Conservation (phyloP, 2,113 vertebrate genomes). For the Synchiropus splendidus region DNA sequence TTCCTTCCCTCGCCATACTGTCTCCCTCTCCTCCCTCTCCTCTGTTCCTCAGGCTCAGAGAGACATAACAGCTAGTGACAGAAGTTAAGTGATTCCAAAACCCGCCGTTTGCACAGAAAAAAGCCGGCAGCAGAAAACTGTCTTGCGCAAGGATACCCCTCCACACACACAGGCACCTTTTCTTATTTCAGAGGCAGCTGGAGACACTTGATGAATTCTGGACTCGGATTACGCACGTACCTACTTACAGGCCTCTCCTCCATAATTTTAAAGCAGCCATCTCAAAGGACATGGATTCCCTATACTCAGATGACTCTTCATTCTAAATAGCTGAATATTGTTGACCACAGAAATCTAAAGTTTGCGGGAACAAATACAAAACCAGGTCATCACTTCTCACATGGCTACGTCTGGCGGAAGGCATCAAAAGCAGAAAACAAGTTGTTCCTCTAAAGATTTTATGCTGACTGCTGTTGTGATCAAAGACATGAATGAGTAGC, state of each 20-base stretch:
- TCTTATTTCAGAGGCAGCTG: no score
- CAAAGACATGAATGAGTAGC: slow-evolving; percentile 20
- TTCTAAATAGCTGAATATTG: no score
- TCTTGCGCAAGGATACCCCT: slow-evolving; percentile 32
- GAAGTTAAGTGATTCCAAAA: slow-evolving; percentile 62
- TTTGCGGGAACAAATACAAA: not conserved
- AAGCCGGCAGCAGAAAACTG: slow-evolving; percentile 43
- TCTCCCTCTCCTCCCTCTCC: slow-evolving; percentile 14
- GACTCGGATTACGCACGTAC: no score
- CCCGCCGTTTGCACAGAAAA: slow-evolving; percentile 26
- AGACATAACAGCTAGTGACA: slow-evolving; percentile 58
- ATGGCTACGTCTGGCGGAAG: not conserved
- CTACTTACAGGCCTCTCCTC: no score
- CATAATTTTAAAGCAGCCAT: no score
- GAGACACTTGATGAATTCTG: no score
- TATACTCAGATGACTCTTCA: no score
- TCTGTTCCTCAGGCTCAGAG: slow-evolving; percentile 30
- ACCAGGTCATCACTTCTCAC: no score
- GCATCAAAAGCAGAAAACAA: slow-evolving; percentile 8
- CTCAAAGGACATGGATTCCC: no score
- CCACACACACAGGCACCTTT: not conserved
- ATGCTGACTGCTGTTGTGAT: slow-evolving; percentile 24
- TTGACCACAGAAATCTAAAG: no score
- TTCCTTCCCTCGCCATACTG: slow-evolving; percentile 10
- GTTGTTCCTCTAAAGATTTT: slow-evolving; percentile 24